Conservation (phyloP, 2,113 vertebrate species). For the Helogale parvula region DNA sequence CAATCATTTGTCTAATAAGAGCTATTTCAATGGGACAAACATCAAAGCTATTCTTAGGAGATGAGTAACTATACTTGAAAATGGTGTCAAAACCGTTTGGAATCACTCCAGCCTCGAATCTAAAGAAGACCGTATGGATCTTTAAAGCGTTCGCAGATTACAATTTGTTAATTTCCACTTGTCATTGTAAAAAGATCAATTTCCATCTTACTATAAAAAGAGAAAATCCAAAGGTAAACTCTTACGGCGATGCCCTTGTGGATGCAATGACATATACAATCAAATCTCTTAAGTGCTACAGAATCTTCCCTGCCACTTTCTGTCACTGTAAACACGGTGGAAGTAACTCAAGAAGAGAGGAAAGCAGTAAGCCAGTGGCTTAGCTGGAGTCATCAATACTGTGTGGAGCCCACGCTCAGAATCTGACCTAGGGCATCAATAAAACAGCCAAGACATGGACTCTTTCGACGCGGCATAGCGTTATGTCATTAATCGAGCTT, state of each 20-base stretch:
- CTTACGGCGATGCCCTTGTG: neutral
- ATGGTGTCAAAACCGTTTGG: slow-evolving; percentile 34
- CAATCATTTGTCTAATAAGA: slow-evolving; percentile 33
- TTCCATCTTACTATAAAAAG: neutral
- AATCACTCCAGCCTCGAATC: slow-evolving; percentile 23
- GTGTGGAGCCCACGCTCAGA: neutral
- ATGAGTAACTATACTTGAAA: slow-evolving; percentile 41
- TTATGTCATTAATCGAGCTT: slow-evolving; percentile 69
- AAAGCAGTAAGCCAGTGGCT: neutral
- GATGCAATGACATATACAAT: neutral
- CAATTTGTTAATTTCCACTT: slow-evolving; percentile 42
- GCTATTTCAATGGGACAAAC: neutral
- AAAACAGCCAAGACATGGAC: neutral
- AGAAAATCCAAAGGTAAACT: neutral
- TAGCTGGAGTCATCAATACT: neutral
- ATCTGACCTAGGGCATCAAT: slow-evolving; percentile 74
- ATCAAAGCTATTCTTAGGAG: slow-evolving; percentile 36
- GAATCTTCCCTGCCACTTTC: neutral
- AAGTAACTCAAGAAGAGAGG: slow-evolving; percentile 28
- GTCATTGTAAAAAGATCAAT: neutral
- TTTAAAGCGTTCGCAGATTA: slow-evolving; percentile 18
- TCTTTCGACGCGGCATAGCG: neutral
- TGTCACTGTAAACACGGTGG: neutral
- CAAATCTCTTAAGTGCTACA: neutral
- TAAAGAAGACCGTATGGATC: neutral